Conservation (phyloP, 2,113 vertebrate genomes). For the Paramisgurnus dabryanus region DNA sequence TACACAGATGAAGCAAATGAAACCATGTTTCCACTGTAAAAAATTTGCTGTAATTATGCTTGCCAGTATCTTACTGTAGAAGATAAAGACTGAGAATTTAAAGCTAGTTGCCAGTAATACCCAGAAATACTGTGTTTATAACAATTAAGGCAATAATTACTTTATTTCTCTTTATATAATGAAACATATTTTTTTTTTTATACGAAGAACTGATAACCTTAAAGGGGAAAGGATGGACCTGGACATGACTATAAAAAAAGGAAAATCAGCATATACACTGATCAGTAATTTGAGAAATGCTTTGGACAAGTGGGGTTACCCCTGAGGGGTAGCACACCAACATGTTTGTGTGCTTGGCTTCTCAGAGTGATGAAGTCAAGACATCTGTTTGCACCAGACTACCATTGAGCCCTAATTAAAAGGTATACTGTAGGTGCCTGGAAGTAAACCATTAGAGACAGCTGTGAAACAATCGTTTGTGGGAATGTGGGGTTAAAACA, state of each 20-base stretch:
- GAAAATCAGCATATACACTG: slow-evolving; percentile 20
- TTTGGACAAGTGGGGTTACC: slow-evolving; percentile 66
- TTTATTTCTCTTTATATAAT: too few relatives aligned
- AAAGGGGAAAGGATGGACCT: not conserved
- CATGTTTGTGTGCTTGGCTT: slow-evolving; percentile 56
- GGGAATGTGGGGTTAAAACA: slow-evolving; percentile 5
- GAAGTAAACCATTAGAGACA: slow-evolving; percentile 42
- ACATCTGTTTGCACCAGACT: slow-evolving; percentile 72
- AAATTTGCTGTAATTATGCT: too few relatives aligned
- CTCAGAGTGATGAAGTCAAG: slow-evolving; percentile 65
- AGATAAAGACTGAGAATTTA: too few relatives aligned
- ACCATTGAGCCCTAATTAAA: slow-evolving; percentile 70
- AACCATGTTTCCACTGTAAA: not conserved
- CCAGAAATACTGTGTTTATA: not conserved
- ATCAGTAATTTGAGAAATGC: slow-evolving; percentile 66
- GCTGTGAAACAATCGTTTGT: slow-evolving; percentile 33
- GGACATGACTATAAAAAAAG: not conserved
- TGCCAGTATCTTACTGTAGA: too few relatives aligned
- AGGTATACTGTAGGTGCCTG: slow-evolving; percentile 59
- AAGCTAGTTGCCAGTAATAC: too few relatives aligned
- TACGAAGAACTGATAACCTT: not conserved
- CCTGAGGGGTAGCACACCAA: slow-evolving; percentile 61
- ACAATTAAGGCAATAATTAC: not conserved
- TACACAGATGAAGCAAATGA: slow-evolving; percentile 15
- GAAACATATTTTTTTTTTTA: not conserved